Conservation (phyloP, 2,888 invertebrate genomes). For the Meta bourneti region DNA sequence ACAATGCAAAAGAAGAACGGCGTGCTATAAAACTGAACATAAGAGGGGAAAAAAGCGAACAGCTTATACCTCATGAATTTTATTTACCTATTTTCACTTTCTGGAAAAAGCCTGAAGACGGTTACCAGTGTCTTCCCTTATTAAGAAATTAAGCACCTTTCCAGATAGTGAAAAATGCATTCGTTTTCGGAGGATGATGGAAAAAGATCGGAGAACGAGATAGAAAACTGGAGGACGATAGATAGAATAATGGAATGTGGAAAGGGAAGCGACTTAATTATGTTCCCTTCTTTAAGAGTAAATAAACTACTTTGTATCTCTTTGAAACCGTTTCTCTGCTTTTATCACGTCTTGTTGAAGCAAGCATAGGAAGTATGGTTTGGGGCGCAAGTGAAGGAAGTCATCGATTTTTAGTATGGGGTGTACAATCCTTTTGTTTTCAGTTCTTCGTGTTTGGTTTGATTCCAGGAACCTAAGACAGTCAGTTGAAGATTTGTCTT, state of each 20-base stretch:
- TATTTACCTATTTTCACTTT: not conserved
- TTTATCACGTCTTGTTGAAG: not conserved
- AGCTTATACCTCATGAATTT: not conserved
- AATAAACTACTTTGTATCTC: not conserved
- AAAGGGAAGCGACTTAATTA: not conserved
- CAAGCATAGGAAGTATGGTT: not conserved
- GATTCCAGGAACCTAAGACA: too few relatives aligned
- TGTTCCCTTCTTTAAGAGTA: not conserved
- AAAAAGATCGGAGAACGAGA: not conserved
- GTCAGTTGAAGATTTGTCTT: too few relatives aligned
- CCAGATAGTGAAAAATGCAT: not conserved
- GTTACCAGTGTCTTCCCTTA: not conserved
- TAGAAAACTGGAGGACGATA: not conserved
- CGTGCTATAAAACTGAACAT: not conserved
- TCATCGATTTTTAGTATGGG: not conserved
- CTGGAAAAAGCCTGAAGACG: not conserved
- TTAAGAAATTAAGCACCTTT: constrained; percentile 1
- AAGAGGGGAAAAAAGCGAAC: not conserved
- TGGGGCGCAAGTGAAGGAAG: not conserved
- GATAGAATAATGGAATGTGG: not conserved
- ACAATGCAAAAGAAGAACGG: not conserved
- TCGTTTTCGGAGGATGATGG: not conserved
- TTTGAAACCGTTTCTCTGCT: not conserved
- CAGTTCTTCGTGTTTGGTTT: too few relatives aligned
- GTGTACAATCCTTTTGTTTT: not conserved